Evolutionary conservation across 37 sponge, comb jelly and placozoan genomes (phyloP), one percentile per base, ranked within the genome.

Genomic region (Axinella damicornis): DNA sequence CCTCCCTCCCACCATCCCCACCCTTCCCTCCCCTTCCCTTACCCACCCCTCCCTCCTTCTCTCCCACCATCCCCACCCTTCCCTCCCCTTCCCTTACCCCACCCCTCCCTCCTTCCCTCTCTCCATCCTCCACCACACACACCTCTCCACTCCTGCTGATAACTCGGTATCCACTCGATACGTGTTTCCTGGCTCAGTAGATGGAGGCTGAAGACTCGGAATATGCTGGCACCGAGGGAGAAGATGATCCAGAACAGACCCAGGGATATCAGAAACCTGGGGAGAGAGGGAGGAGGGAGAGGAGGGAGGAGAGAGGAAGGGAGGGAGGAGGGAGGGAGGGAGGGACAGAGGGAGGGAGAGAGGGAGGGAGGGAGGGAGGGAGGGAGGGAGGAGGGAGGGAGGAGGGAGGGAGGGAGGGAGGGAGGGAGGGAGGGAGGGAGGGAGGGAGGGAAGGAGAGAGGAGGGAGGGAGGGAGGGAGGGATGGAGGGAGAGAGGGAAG

Each of bases 231-330:
- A 2, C 33, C 33, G 1, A 87, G 20, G 20, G 91, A 90, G 36
- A 66, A 77, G 21, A 80, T 14, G 53, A 87, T 69, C 94, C 94
- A 94, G n/a, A 79, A 11, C 0, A 87, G 0, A 18, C 91, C 91
- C n/a, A 94, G 36, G 5, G 54, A 13, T 21, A 90, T 55, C 37
- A 86, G 55, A 36, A 84, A 53, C 61, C 94, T 93, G 34, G 2
- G 18, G n/a, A n/a, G n/a, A n/a, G 17, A 56, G 57, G 15, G 18
- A 15, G 22, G 25, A 65, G 25, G 25, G 27, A 24, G 66, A 27
- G 54, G 1, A 30, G 24, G 25, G 5, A 5, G 28, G 15, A 54
- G 6, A 28, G 5, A 71, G 59, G 25, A 30, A 67, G 20, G 38
- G n/a, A 40, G 25, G 53, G 15, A 12, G 28, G 53, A 63, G 74